Conservation (phyloP, 2,113 vertebrate genomes). For the Periophthalmodon schlosseri region DNA sequence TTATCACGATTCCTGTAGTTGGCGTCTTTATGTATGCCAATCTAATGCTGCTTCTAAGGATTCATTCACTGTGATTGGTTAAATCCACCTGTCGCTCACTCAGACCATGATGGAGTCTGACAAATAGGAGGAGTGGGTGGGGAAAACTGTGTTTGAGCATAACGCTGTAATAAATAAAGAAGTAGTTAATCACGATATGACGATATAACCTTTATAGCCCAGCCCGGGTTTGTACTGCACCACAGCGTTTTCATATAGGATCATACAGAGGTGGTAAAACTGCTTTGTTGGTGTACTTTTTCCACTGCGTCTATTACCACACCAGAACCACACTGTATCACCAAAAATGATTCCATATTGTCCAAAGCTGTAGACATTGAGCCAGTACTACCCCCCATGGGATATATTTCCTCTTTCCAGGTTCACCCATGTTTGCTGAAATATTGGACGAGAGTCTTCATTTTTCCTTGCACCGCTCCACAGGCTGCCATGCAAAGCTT, state of each 20-base stretch:
- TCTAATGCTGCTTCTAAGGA: too few species aligned
- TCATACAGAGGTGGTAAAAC: neutral
- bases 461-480: conserved; percentile 41
- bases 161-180: too few species aligned
- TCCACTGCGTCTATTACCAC: neutral
- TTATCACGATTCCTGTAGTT: too few species aligned
- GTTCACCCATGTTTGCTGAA: conserved; percentile 52
- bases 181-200: too few species aligned
- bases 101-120: too few species aligned
- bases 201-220: neutral
- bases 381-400: conserved; percentile 14
- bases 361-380: conserved; percentile 41
- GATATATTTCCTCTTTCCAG: conserved; percentile 27
- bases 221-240: neutral
- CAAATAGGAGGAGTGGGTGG: too few species aligned
- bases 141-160: too few species aligned
- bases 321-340: neutral
- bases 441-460: conserved; percentile 45
- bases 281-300: neutral
- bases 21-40: too few species aligned
- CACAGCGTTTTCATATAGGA: neutral
- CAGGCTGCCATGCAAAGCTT: conserved; percentile 55
- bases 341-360: conserved; percentile 10
- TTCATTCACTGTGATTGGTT: too few species aligned
- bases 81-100: too few species aligned